Conservation (phyloP, 1,140 invertebrate genomes). For the Nephotettix cincticeps region DNA sequence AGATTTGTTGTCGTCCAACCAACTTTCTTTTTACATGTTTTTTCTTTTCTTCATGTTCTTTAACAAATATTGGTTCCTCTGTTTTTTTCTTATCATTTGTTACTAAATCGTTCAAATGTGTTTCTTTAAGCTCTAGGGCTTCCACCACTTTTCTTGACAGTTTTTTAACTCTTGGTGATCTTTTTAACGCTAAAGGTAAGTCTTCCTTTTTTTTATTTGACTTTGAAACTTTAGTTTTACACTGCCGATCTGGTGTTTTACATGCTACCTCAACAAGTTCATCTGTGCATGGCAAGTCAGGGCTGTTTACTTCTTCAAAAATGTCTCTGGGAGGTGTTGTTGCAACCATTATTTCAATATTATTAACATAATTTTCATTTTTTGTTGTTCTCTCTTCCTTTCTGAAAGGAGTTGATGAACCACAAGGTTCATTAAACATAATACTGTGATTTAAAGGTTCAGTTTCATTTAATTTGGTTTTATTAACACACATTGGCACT, state of each 20-base stretch:
- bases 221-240: neutral
- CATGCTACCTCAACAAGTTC: neutral
- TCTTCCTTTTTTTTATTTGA: neutral
- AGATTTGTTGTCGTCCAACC: no score
- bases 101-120: conserved; percentile 4
- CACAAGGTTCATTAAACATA: neutral
- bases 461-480: no score
- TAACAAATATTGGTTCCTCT: neutral
- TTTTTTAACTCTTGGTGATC: conserved; percentile 3
- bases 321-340: neutral
- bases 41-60: no score
- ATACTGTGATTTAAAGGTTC: neutral
- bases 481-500: no score
- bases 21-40: no score
- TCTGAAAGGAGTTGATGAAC: neutral
- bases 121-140: conserved; percentile 8
- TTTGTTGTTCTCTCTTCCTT: neutral
- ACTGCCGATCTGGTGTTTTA: neutral
- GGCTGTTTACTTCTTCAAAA: neutral
- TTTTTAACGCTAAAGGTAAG: neutral
- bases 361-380: no score
- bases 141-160: neutral
- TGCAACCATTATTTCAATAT: neutral
- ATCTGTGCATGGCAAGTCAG: neutral
- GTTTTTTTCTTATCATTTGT: neutral